Conservation (phyloP, 2,888 invertebrate species). For the Epsilonema sp. region DNA sequence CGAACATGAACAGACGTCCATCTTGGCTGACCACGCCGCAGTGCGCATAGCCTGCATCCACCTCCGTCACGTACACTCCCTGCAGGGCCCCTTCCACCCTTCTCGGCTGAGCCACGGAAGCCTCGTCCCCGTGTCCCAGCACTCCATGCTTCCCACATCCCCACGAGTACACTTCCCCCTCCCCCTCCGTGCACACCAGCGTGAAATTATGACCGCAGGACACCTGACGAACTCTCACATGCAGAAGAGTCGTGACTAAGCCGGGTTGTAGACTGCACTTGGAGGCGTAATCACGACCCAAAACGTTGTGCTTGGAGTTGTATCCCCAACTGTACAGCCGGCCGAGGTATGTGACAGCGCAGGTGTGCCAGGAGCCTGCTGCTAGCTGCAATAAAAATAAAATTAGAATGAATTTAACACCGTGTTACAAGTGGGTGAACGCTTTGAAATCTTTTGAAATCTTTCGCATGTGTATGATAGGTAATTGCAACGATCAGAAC, state of each 20-base stretch:
- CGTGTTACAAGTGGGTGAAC: too few species aligned
- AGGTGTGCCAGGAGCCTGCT: conserved; percentile 22
- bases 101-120: conserved; percentile 1
- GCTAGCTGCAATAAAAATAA: conserved; percentile 15
- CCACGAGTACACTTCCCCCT: conserved; percentile 42
- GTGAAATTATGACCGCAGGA: conserved; percentile 46
- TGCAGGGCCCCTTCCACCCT: background rate
- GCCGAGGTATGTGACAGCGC: conserved; percentile 13
- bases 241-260: conserved; percentile 8
- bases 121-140: conserved; percentile 3
- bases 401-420: too few species aligned
- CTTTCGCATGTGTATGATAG: too few species aligned
- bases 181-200: conserved; percentile 41
- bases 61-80: background rate
- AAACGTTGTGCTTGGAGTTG: conserved; percentile 14
- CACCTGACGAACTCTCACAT: conserved; percentile 31
- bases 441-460: too few species aligned
- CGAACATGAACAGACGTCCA: conserved; percentile 45
- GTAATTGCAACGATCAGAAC: too few species aligned
- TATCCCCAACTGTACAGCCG: conserved; percentile 20
- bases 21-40: conserved; percentile 44
- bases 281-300: conserved; percentile 8
- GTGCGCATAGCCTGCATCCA: conserved; percentile 28
- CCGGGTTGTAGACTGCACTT: conserved; percentile 5
- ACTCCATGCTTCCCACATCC: conserved; percentile 38